phyloP scores from a whole-genome alignment of 2,113 vertebrate genomes.

The Dasyornis broadbenti region DNA sequence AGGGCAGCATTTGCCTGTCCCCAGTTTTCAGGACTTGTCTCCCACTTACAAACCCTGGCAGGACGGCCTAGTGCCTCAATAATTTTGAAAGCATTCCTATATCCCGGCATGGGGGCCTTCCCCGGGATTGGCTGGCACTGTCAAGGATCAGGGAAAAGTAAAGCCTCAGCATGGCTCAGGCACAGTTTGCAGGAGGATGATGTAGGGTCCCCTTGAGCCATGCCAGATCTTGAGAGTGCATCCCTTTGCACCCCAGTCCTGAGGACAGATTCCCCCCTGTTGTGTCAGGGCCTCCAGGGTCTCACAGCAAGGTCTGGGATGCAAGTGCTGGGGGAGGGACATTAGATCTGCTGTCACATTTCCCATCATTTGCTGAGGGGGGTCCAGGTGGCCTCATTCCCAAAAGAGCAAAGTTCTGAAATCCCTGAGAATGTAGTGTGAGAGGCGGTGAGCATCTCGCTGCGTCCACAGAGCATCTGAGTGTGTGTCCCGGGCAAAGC shows the following conservation, averaged over 20 bases:
- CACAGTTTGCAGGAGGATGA: background rate
- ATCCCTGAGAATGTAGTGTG: background rate
- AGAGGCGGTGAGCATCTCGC: background rate
- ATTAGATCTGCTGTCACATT: background rate
- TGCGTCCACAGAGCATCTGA: rapidly evolving
- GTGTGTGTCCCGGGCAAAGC: background rate
- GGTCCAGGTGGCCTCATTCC: background rate
- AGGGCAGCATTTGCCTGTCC: rapidly evolving
- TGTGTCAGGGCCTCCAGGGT: background rate
- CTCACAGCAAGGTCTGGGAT: background rate
- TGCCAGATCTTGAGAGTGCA: rapidly evolving
- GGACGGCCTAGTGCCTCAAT: background rate
- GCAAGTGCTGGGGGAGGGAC: background rate
- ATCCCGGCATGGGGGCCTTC: background rate
- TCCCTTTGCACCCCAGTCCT: background rate
- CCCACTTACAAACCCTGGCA: too few species aligned
- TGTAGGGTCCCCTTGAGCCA: too few species aligned
- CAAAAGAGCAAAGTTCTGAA: background rate
- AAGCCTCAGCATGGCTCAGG: background rate
- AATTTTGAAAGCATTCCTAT: background rate
- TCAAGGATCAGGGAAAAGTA: background rate
- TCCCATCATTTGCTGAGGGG: background rate
- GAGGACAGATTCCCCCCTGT: background rate
- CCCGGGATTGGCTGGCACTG: background rate
- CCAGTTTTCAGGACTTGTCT: background rate